Conservation (phyloP, 2,797 vertebrate genomes). For the Helostoma temminkii region DNA sequence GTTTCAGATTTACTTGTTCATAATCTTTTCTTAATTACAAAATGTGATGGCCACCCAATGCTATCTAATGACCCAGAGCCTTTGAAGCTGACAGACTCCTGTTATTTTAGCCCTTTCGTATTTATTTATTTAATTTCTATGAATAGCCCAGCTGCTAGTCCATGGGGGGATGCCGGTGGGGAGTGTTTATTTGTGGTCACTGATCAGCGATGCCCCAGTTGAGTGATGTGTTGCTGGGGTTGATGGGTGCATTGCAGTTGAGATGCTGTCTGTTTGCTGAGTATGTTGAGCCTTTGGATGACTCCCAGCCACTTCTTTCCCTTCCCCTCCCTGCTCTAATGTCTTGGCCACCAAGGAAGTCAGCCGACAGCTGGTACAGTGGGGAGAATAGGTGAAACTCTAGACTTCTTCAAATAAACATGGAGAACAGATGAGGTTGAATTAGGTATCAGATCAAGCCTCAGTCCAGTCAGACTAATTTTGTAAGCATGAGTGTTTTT, state of each 20-base stretch:
- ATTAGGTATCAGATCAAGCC: conserved; percentile 17
- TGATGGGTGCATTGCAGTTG: conserved; percentile 50
- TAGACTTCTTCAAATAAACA: conserved; percentile 42
- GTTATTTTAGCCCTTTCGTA: conserved; percentile 39
- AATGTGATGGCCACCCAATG: conserved; percentile 7
- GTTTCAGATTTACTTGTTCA: conserved; percentile 30
- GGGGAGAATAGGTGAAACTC: conserved; percentile 30
- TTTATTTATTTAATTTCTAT: conserved; percentile 50
- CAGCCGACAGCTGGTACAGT: conserved; percentile 41
- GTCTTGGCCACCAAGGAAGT: conserved; percentile 31
- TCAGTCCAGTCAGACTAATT: conserved; percentile 35
- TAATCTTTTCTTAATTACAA: conserved; percentile 45
- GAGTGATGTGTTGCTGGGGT: conserved; percentile 41
- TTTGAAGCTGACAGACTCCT: conserved; percentile 28
- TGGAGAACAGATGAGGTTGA: conserved; percentile 10
- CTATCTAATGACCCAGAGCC: conserved; percentile 6
- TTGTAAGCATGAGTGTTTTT: conserved; percentile 48
- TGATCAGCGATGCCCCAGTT: conserved; percentile 55
- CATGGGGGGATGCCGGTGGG: conserved; percentile 23
- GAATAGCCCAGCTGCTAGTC: conserved; percentile 67
- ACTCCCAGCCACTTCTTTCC: conserved; percentile 33
- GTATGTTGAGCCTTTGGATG: conserved; percentile 46
- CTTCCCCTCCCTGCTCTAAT: conserved; percentile 3
- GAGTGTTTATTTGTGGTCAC: conserved; percentile 65
- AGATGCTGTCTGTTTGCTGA: conserved; percentile 37